Percentiles rank a stretch among this genome's conserved stretches.
Evolutionary conservation across 1,140 invertebrate genomes (phyloP).

Genomic region (Pteromalus puparum): DNA sequence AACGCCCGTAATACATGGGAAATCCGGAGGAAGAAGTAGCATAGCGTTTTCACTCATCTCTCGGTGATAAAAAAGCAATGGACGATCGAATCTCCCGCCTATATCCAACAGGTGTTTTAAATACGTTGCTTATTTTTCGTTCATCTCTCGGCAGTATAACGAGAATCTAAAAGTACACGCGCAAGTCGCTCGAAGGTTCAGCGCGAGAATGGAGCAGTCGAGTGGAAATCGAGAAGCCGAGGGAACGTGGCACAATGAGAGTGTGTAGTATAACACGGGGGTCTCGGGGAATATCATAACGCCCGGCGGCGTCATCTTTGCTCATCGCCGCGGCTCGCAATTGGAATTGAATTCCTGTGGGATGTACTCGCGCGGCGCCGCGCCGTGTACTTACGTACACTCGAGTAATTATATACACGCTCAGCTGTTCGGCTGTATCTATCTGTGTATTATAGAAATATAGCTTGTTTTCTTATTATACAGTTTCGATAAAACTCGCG

Average conservation of each 20-base stretch:
- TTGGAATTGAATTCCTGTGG: constrained; percentile 49
- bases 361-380: not conserved
- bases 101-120: not conserved
- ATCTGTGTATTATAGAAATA: too few relatives aligned
- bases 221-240: constrained; percentile 9
- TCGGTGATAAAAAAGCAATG: not conserved
- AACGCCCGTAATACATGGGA: too few relatives aligned
- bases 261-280: not conserved
- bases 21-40: not conserved
- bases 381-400: not conserved
- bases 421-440: not conserved
- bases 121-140: too few relatives aligned
- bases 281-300: not conserved
- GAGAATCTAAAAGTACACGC: not conserved
- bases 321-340: constrained; percentile 1
- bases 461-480: too few relatives aligned
- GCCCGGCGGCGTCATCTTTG: not conserved
- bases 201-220: not conserved
- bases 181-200: not conserved
- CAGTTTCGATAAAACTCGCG: too few relatives aligned
- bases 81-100: too few relatives aligned
- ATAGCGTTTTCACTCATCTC: not conserved
- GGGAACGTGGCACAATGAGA: constrained; percentile 1
- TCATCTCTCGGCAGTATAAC: not conserved
- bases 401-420: not conserved